Evolutionary conservation across 2,797 vertebrate genomes (phyloP), one percentile per base, ranked within the genome.

Genomic region (Melopsittacus undulatus): DNA sequence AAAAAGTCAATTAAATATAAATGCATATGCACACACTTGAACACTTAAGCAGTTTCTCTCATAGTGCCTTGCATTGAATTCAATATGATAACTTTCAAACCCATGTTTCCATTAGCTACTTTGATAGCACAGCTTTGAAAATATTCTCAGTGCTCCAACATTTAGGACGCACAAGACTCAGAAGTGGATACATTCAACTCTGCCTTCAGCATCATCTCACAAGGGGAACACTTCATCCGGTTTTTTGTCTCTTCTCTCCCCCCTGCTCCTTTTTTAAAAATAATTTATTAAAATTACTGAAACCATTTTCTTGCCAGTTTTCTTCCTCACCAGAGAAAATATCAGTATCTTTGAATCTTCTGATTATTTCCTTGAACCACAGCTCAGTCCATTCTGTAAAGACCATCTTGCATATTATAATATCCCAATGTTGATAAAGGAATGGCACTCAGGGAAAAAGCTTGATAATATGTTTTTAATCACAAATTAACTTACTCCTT

Each of bases 1-100:
- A n/a, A 46, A 45, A 51, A 23, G 11, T 38, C 10, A 92, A 82
- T 86, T 64, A 95, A 96, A 95, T 89, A 93, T 82, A 90, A 83
- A 94, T 80, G 75, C 40, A 59, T 9, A 32, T 23, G 54, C 42
- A 30, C 0, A 13, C 61, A 85, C 46, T 92, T 66, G 38, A 92
- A 91, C 27, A 59, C 83, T 85, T 74, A 52, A 0, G 4, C 9
- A 43, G 19, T 52, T 93, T 79, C 74, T 68, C 45, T 89, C 29
- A 43, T 17, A 78, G 51, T 43, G 42, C 22, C n/a, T 63, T 89
- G 36, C 36, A 42, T 2, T 83, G 78, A 77, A 80, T 80, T 57
- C 68, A 84, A 8, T 61, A 70, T 10, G 14, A 67, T 16, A 79
- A 64, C 51, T 43, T 77, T 62, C 10, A 73, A 95, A 91, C 18